These are phyloP conservation scores for Apoda limacodes DNA, from an alignment of 2,888 invertebrate species.

Conservation along the genomic window DNA sequence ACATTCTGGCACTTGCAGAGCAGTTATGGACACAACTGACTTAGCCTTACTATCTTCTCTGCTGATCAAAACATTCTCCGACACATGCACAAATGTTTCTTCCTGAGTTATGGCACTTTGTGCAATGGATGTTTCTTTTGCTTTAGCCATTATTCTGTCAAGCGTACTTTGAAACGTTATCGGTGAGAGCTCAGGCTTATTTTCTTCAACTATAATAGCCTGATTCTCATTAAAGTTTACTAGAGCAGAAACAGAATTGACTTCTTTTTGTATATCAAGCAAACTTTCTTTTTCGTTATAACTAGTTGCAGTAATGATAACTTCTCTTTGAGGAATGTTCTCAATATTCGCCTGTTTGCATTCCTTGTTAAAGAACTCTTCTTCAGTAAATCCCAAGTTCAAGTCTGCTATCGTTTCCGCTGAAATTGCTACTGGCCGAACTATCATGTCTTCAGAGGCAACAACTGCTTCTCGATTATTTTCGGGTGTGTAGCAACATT, in stretches of 20 bases:
- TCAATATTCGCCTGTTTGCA: slow-evolving; percentile 57
- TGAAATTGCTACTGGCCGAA: slow-evolving; percentile 62
- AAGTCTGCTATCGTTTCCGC: slow-evolving; percentile 57
- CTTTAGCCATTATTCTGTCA: slow-evolving; percentile 31
- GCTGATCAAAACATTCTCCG: slow-evolving; percentile 40
- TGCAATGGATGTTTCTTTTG: slow-evolving; percentile 47
- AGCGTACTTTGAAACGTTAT: slow-evolving; percentile 34
- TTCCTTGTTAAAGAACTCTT: slow-evolving; percentile 16
- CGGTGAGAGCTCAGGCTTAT: slow-evolving; percentile 52
- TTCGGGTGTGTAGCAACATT: slow-evolving; percentile 28
- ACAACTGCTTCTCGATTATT: slow-evolving; percentile 27
- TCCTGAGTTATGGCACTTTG: slow-evolving; percentile 70
- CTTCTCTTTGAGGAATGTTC: slow-evolving; percentile 63
- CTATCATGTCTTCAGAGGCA: slow-evolving; percentile 51
- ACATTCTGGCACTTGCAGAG: slow-evolving; percentile 68
- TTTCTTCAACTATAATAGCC: slow-evolving; percentile 65
- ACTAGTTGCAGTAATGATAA: slow-evolving; percentile 64
- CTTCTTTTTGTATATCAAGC: slow-evolving; percentile 22
- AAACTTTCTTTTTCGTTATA: slow-evolving; percentile 68
- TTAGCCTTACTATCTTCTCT: slow-evolving; percentile 38
- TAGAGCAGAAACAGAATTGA: slow-evolving; percentile 27
- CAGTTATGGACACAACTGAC: slow-evolving; percentile 47
- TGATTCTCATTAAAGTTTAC: slow-evolving; percentile 42
- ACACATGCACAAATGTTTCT: slow-evolving; percentile 62
- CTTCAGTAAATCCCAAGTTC: slow-evolving; percentile 33